Evolutionary conservation across 1,140 invertebrate species (phyloP), one percentile per base, ranked within the genome.

Genomic region (Luehdorfia chinensis): DNA sequence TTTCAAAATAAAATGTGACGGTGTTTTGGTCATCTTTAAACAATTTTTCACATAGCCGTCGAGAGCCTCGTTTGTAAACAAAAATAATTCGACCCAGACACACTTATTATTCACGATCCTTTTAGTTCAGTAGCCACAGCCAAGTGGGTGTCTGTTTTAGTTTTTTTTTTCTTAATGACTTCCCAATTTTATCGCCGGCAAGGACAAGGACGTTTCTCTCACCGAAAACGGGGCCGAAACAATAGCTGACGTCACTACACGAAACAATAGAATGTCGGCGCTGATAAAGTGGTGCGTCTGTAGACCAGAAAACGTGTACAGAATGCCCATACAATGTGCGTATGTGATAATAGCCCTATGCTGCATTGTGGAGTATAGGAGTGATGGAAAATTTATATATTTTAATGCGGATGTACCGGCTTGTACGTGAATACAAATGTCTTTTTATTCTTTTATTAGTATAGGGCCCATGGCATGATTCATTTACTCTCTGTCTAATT

Each of bases 221-320:
- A 18, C 16, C 16, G 34, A 23, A 37, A 21, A 11, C 34, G 34
- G 18, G 9, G 21, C 5, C 18, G 4, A 23, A 37, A 37, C 34
- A 37, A 37, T 37, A 21, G 34, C 18, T 37, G 34, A 37, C 34
- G 34, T 37, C 34, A 37, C 34, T 9, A 18, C 12, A 32, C 18
- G 21, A 37, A 37, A 37, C 34, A 19, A 19, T 19, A 37, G 18
- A 37, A 21, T 37, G 34, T 16, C 34, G 34, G 15, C 34, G 9
- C 18, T 37, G 34, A 19, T 37, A 37, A 37, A 37, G 16, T 19
- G 19, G 19, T 16, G 15, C 15, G 34, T 2, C n/a, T n/a, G n/a
- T 0, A n/a, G 18, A 19, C 18, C 18, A 23, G 14, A n/a, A n/a
- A n/a, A 34, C 34, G 34, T 37, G 18, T 8, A 37, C 9, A 0